phyloP scores from a whole-genome alignment of 1,140 invertebrate species.

The Metopolophium dirhodum region DNA sequence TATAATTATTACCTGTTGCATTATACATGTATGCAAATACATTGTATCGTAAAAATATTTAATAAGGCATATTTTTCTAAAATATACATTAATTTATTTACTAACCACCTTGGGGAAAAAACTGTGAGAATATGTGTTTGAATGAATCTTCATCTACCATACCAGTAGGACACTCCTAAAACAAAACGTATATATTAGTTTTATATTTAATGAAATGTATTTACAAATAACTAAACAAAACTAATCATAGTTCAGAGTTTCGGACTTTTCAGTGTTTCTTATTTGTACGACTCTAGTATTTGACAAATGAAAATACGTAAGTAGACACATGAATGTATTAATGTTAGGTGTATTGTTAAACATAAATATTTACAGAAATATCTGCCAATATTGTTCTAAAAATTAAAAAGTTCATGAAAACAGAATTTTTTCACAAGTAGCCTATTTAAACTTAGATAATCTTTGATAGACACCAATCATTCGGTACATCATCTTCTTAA shows the following conservation, averaged over 20 bases:
- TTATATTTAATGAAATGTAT: not conserved
- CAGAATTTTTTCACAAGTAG: not conserved
- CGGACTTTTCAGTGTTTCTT: not conserved
- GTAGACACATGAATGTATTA: not conserved
- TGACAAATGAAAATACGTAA: not conserved
- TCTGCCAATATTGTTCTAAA: not conserved
- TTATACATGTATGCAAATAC: not conserved
- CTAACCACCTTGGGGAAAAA: constrained; percentile 92
- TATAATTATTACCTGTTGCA: not conserved
- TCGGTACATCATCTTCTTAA: too few relatives aligned
- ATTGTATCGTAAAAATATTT: not conserved
- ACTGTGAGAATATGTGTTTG: constrained; percentile 91
- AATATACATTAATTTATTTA: constrained; percentile 58
- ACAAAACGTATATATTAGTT: constrained; percentile 37
- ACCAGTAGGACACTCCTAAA: constrained; percentile 90
- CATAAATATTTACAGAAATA: not conserved
- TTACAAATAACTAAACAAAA: not conserved
- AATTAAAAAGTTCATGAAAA: not conserved
- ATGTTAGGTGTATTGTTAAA: too few relatives aligned
- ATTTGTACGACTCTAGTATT: not conserved
- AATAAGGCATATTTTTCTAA: not conserved
- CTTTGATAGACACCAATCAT: too few relatives aligned
- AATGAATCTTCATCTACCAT: constrained; percentile 91
- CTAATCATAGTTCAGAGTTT: not conserved
- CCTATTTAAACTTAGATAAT: not conserved